Evolutionary conservation across 2,113 vertebrate genomes (phyloP), one percentile per base, ranked within the genome.

Genomic region (Peromyscus maniculatus): DNA sequence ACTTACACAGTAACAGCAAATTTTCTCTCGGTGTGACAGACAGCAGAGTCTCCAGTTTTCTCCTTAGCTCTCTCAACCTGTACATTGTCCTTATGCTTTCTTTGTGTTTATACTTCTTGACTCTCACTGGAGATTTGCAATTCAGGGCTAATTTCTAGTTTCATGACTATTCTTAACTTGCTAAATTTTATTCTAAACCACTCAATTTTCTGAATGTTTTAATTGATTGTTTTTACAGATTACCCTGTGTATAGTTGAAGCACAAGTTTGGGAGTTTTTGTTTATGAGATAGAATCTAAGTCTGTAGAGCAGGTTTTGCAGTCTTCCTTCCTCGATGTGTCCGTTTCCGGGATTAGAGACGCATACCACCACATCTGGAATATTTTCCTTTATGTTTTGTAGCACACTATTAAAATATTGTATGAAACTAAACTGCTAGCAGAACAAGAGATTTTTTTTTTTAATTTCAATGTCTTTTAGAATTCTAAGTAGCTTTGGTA

Each of bases 61-160:
- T 55, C 59, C 49, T 59, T 87, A 77, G 67, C 8, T 88, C 5
- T 84, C 22, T 19, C 36, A 52, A 46, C 6, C 39, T 43, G 87
- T 91, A 28, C 36, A 33, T 80, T 77, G 28, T 4, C 69, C 86
- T 33, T 57, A 36, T 87, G 22, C 2, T 94, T 80, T 80, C 80
- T 46, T 74, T 94, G 75, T 87, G 77, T 80, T 84, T 75, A 46
- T 52, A 55, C 57, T 74, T 94, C 66, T 91, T 49, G 7, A 86
- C 43, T 72, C 31, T 91, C 28, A 62, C 19, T 55, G 52, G 24
- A 75, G 19, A 62, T 11, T 92, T 62, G 72, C 9, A 91, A 66
- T 74, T 87, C 79, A 87, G 39, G 55, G 52, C 84, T 77, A 59
- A 46, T 67, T 62, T 96, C n/a, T 91, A 94, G n/a, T 46, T 95